These are phyloP conservation scores for Nymphicus hollandicus DNA, from an alignment of 2,113 vertebrate species.

Conservation along the genomic window DNA sequence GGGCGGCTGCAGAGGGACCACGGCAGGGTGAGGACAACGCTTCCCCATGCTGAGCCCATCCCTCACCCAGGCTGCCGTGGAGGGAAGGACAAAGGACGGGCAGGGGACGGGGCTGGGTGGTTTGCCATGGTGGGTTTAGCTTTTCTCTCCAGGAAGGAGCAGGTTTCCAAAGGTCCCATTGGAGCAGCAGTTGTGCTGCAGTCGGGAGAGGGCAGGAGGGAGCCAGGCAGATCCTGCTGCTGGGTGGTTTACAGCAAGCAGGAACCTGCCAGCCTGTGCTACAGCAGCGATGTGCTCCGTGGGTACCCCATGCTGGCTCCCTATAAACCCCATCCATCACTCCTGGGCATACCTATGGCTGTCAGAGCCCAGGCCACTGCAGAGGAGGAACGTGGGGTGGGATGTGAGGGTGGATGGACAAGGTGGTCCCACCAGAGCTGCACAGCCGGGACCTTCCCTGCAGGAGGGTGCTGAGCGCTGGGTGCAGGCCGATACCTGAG, in stretches of 20 bases:
- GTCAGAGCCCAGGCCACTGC: slow-evolving; percentile 65
- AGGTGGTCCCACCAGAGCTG: slow-evolving; percentile 40
- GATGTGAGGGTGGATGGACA: slow-evolving; percentile 34
- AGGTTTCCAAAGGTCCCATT: fast-evolving
- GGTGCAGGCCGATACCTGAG: slow-evolving; percentile 72
- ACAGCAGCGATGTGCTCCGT: fast-evolving
- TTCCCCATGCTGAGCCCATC: neutral
- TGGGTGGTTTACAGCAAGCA: fast-evolving
- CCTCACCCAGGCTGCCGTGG: neutral
- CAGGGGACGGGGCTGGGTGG: neutral
- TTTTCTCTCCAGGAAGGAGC: neutral
- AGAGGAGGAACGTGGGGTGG: slow-evolving; percentile 65
- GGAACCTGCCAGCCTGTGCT: neutral
- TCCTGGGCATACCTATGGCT: neutral
- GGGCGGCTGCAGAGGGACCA: slow-evolving; percentile 58
- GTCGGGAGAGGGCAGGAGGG: neutral
- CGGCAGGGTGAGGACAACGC: neutral
- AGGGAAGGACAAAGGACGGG: neutral
- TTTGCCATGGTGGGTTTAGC: neutral
- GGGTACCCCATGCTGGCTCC: fast-evolving
- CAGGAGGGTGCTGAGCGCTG: neutral
- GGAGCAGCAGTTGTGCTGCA: neutral
- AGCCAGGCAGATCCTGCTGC: neutral
- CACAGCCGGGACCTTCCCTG: neutral
- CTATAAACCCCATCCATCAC: neutral